phyloP scores from a whole-genome alignment of 2,888 invertebrate species.

The Dexiosoma caninum region DNA sequence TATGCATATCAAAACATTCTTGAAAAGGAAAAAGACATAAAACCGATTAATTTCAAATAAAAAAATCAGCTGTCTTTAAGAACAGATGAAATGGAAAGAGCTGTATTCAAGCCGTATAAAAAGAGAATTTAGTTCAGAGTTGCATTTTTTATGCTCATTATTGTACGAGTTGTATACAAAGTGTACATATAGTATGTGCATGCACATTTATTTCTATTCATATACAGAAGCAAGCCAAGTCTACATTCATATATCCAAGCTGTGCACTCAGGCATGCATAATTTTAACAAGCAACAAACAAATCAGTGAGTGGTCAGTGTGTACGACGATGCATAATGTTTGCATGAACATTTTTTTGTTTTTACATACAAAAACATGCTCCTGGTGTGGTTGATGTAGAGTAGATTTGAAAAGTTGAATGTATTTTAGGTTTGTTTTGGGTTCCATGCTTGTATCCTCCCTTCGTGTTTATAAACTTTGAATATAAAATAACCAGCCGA shows the following conservation, averaged over 20 bases:
- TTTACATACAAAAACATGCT: neutral
- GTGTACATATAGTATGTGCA: too few species aligned
- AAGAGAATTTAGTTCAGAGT: too few species aligned
- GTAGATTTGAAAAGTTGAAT: conserved; percentile 40
- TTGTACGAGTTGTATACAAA: neutral
- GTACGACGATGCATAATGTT: conserved; percentile 9
- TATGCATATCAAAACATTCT: too few species aligned
- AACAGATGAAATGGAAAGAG: too few species aligned
- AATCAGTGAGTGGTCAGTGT: conserved; percentile 6
- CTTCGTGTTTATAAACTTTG: neutral
- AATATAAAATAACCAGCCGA: neutral
- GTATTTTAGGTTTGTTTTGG: conserved; percentile 19
- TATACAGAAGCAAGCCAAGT: too few species aligned
- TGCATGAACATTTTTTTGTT: neutral
- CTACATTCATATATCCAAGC: neutral
- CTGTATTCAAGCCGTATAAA: too few species aligned
- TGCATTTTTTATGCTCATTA: too few species aligned
- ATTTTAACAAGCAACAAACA: conserved; percentile 16
- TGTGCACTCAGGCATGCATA: conserved; percentile 34
- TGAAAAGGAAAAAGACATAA: too few species aligned
- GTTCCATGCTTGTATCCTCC: conserved; percentile 30
- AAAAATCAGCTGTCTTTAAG: too few species aligned
- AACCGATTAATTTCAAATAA: too few species aligned
- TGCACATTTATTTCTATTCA: neutral
- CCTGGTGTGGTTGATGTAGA: conserved; percentile 8